These are phyloP conservation scores for Vesta saturnalis DNA, from an alignment of 2,888 invertebrate genomes.

Conservation along the genomic window DNA sequence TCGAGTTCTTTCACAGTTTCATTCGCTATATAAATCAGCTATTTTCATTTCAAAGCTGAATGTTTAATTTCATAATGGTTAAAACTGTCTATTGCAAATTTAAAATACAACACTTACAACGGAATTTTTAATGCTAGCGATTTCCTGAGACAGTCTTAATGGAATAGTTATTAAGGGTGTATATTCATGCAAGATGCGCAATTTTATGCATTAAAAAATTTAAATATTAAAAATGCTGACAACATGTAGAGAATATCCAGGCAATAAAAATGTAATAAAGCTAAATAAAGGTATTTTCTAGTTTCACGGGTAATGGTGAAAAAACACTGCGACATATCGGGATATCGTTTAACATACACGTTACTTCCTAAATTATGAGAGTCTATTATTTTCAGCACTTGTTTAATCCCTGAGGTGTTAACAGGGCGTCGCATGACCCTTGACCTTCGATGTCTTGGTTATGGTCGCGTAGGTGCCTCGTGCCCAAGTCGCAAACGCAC, in stretches of 20 bases:
- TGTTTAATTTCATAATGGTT: too few species aligned
- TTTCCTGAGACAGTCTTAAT: too few species aligned
- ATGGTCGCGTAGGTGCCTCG: constrained; percentile 47
- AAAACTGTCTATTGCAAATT: too few species aligned
- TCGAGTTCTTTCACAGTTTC: too few species aligned
- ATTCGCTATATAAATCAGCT: too few species aligned
- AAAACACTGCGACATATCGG: neutral
- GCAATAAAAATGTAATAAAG: neutral
- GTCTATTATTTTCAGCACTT: constrained; percentile 35
- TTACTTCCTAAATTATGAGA: constrained; percentile 31
- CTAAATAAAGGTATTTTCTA: neutral
- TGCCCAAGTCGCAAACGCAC: constrained; percentile 31
- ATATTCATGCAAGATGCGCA: too few species aligned
- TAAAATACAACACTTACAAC: too few species aligned
- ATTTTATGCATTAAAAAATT: too few species aligned
- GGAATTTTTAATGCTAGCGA: too few species aligned
- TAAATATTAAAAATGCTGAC: neutral
- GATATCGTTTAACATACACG: constrained; percentile 13
- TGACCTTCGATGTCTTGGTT: constrained; percentile 45
- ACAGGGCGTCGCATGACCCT: constrained; percentile 46
- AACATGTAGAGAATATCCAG: neutral
- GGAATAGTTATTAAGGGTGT: too few species aligned
- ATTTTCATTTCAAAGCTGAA: too few species aligned
- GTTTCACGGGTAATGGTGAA: neutral
- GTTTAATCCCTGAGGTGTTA: constrained; percentile 48